phyloP scores from a whole-genome alignment of 2,888 invertebrate genomes.

The Drosophila formosana region DNA sequence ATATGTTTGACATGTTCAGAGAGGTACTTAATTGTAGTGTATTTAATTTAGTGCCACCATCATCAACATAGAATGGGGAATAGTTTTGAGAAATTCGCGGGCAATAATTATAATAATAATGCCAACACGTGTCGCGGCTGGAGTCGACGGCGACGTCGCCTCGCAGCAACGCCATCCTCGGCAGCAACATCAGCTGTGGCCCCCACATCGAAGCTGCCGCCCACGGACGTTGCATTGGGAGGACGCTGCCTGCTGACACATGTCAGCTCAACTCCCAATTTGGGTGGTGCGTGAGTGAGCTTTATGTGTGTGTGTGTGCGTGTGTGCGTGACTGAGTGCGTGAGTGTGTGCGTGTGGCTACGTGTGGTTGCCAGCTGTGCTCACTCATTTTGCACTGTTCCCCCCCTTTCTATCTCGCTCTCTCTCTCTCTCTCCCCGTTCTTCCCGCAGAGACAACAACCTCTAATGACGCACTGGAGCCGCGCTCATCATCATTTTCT shows the following conservation, averaged over 20 bases:
- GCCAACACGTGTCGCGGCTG: slow-evolving; percentile 45
- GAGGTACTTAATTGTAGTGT: neutral
- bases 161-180: slow-evolving; percentile 13
- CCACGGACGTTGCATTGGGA: slow-evolving; percentile 22
- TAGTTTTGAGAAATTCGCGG: slow-evolving; percentile 78
- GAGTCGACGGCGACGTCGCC: slow-evolving; percentile 45
- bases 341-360: slow-evolving; percentile 9
- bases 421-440: slow-evolving; percentile 35
- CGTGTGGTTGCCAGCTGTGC: slow-evolving; percentile 21
- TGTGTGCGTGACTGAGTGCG: slow-evolving; percentile 10
- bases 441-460: slow-evolving; percentile 55
- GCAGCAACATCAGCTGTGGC: slow-evolving; percentile 21
- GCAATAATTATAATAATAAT: slow-evolving; percentile 25
- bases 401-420: neutral
- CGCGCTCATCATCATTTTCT: slow-evolving; percentile 83
- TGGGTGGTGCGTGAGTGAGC: slow-evolving; percentile 80
- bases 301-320: slow-evolving; percentile 22
- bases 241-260: slow-evolving; percentile 72
- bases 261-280: slow-evolving; percentile 83
- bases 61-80: slow-evolving; percentile 76
- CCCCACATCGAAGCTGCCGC: slow-evolving; percentile 18
- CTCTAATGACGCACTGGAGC: slow-evolving; percentile 75
- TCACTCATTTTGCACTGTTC: slow-evolving; percentile 7
- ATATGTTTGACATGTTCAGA: slow-evolving; percentile 1
- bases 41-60: neutral